Base-by-base conservation (phyloP, 1,140 invertebrate species). In the Drosophila orosa region DNA sequence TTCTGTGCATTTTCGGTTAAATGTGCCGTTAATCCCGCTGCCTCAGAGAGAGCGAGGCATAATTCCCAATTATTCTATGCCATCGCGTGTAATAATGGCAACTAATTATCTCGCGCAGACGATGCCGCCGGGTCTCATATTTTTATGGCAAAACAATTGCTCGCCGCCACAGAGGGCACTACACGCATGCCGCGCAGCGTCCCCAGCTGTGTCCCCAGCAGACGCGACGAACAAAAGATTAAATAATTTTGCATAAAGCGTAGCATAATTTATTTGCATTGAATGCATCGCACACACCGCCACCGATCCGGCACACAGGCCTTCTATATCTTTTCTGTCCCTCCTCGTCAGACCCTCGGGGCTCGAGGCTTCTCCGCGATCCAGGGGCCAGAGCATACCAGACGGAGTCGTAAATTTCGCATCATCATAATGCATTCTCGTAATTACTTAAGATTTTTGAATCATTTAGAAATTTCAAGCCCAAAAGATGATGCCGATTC, bases 191-290 rank as follows among this genome's bases (percentile, higher is more conserved):
- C 50, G 50, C 50, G 50, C 50, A 25, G 50, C 13, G 17, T 24
- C n/a, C n/a, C 27, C 15, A 12, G 24, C 42, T 15, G 42, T 39
- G 27, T 44, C 33, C 71, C 80, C 58, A 47, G 61, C 75, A 69
- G 71, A 77, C 74, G 74, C 82, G 82, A 86, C 82, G 69, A 89
- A 90, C 84, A 89, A 90, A 90, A 90, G 85, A 90, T 90, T 90
- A 90, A 90, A 90, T 90, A 90, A 90, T 90, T 86, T 90, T 90
- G 85, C 85, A 90, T 90, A 90, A 90, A 82, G 85, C 85, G 85
- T 90, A 90, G 74, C 85, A 90, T 90, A 90, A 90, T 90, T 90
- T 90, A 90, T 90, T 90, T 86, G 81, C 85, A 82, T 86, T 90
- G 85, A 90, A 90, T 90, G 85, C 85, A 90, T 90, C 65, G 82